Conservation (phyloP, 2,888 invertebrate species). For the Drosophila pseudotalamancana region DNA sequence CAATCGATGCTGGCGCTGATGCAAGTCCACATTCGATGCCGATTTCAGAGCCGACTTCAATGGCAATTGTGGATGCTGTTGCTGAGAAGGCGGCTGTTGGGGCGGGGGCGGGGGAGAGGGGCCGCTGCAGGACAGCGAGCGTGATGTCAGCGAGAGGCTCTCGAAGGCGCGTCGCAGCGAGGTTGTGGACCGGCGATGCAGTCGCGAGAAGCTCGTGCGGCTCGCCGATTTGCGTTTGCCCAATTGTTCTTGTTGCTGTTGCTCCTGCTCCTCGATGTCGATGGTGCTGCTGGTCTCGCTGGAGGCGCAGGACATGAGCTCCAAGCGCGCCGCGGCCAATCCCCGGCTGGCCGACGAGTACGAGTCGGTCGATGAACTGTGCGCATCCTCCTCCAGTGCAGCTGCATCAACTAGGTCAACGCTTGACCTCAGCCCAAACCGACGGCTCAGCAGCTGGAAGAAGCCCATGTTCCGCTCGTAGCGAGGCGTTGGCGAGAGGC, state of each 20-base stretch:
- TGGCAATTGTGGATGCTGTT: conserved; percentile 52
- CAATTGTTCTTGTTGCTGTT: conserved; percentile 25
- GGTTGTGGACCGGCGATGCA: conserved; percentile 86
- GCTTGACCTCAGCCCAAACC: conserved; percentile 86
- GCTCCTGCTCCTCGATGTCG: conserved; percentile 85
- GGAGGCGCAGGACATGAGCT: conserved; percentile 82
- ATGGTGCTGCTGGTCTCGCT: conserved; percentile 87
- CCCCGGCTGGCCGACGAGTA: conserved; percentile 72
- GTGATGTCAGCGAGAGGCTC: conserved; percentile 87
- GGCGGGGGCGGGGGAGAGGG: conserved; percentile 75
- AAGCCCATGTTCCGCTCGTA: conserved; percentile 87
- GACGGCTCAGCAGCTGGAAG: conserved; percentile 88
- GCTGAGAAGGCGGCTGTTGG: conserved; percentile 36
- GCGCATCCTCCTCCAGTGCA: conserved; percentile 84
- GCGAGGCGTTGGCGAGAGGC: conserved; percentile 85
- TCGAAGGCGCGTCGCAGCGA: conserved; percentile 90
- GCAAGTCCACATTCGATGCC: conserved; percentile 72
- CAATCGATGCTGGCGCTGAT: conserved; percentile 55
- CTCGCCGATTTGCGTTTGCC: conserved; percentile 65
- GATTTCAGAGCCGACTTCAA: conserved; percentile 79
- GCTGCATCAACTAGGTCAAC: conserved; percentile 83
- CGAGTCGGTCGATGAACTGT: conserved; percentile 85
- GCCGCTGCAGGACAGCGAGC: conserved; percentile 88
- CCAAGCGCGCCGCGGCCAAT: conserved; percentile 45
- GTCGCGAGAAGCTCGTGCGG: conserved; percentile 81